Evolutionary conservation across 2,113 vertebrate species (phyloP).

Genomic region (rat (Rattus norvegicus)): DNA sequence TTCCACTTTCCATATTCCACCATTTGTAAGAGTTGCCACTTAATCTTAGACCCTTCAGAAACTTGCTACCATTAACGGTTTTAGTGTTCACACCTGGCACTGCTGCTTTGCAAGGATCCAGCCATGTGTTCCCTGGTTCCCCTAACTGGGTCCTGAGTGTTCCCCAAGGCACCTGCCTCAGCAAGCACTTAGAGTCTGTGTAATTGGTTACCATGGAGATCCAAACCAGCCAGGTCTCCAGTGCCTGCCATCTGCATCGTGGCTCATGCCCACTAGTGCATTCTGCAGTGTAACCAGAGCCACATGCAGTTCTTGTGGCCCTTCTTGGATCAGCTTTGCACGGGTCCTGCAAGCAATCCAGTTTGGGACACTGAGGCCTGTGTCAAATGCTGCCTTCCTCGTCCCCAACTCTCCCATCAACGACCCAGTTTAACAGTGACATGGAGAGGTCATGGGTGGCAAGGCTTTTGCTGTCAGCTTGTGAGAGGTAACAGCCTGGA

Average conservation of each 20-base stretch:
- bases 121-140: neutral
- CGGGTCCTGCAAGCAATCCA: neutral
- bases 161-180: neutral
- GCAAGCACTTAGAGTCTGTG: neutral
- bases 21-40: neutral
- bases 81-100: neutral
- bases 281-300: neutral
- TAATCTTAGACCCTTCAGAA: neutral
- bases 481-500: neutral
- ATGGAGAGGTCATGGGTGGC: neutral
- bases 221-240: neutral
- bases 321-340: neutral
- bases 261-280: neutral
- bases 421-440: neutral
- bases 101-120: neutral
- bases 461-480: no score
- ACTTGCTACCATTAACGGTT: neutral
- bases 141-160: neutral
- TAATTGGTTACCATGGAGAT: neutral
- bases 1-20: neutral
- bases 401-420: neutral
- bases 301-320: neutral
- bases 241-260: neutral
- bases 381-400: neutral
- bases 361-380: neutral